Evolutionary conservation across 2,888 invertebrate genomes (phyloP).

Genomic region (Stenoptilia bipunctidactyla): DNA sequence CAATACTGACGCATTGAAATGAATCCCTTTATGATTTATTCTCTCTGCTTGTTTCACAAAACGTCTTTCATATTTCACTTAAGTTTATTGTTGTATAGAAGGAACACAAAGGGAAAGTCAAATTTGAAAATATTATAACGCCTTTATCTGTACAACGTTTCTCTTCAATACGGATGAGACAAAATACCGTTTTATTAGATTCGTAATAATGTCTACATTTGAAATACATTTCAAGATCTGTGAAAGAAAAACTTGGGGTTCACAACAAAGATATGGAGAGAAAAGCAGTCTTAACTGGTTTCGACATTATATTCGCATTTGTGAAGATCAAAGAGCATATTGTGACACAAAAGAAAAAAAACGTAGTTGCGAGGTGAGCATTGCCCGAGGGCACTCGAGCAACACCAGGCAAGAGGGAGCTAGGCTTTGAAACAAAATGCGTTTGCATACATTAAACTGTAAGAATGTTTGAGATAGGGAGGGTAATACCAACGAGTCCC

Average conservation of each 20-base stretch:
- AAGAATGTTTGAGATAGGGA: constrained; percentile 67
- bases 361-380: constrained; percentile 40
- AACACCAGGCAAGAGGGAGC: constrained; percentile 61
- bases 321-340: constrained; percentile 66
- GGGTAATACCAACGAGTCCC: constrained; percentile 48
- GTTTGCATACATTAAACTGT: constrained; percentile 71
- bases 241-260: constrained; percentile 30
- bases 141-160: constrained; percentile 34
- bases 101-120: constrained; percentile 23
- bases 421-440: constrained; percentile 70
- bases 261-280: constrained; percentile 37
- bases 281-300: constrained; percentile 52
- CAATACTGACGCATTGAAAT: constrained; percentile 35
- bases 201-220: constrained; percentile 26
- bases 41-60: constrained; percentile 16
- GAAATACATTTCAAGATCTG: constrained; percentile 5
- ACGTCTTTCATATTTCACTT: constrained; percentile 23
- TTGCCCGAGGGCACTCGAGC: constrained; percentile 52
- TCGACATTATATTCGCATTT: constrained; percentile 67
- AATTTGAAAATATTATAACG: constrained; percentile 32
- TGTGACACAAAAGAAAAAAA: constrained; percentile 59
- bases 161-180: constrained; percentile 45
- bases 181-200: constrained; percentile 41
- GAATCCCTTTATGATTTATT: constrained; percentile 39
- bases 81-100: constrained; percentile 19